Conservation (phyloP, 2,113 vertebrate genomes). For the Notarius quadriscutis region DNA sequence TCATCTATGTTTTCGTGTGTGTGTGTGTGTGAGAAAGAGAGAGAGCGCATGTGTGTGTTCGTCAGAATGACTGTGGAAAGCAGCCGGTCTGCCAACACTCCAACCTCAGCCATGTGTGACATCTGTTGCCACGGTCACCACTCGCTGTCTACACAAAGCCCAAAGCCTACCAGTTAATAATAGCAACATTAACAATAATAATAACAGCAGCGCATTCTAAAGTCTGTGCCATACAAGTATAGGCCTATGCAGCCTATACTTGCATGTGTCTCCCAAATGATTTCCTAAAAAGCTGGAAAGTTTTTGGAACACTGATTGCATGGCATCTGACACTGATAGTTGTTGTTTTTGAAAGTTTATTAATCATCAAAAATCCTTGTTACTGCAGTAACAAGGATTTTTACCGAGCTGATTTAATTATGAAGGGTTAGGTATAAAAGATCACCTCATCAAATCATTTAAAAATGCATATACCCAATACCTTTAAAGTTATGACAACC, state of each 20-base stretch:
- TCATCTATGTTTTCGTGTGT: slow-evolving; percentile 10
- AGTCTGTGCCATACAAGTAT: slow-evolving; percentile 7
- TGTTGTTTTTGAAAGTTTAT: background rate
- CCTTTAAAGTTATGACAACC: background rate
- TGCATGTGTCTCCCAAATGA: background rate
- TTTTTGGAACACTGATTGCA: background rate
- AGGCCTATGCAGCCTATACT: background rate
- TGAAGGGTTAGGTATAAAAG: too few relatives aligned
- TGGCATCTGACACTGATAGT: background rate
- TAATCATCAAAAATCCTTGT: too few relatives aligned
- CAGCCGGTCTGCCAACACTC: slow-evolving; percentile 50
- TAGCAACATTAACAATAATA: slow-evolving; percentile 48
- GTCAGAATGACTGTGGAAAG: slow-evolving; percentile 48
- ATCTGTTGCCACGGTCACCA: slow-evolving; percentile 57
- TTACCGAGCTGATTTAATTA: background rate
- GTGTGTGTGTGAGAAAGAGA: slow-evolving; percentile 31
- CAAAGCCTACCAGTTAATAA: slow-evolving; percentile 46
- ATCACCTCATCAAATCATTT: background rate
- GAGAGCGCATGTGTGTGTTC: slow-evolving; percentile 39
- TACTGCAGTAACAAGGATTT: background rate
- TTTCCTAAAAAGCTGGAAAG: background rate
- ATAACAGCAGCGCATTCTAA: slow-evolving; percentile 35
- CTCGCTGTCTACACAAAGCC: slow-evolving; percentile 47
- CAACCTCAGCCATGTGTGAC: slow-evolving; percentile 55
- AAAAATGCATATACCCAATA: background rate